Evolutionary conservation across 2,797 vertebrate genomes (phyloP).

Genomic region (Orestias chungarensis): DNA sequence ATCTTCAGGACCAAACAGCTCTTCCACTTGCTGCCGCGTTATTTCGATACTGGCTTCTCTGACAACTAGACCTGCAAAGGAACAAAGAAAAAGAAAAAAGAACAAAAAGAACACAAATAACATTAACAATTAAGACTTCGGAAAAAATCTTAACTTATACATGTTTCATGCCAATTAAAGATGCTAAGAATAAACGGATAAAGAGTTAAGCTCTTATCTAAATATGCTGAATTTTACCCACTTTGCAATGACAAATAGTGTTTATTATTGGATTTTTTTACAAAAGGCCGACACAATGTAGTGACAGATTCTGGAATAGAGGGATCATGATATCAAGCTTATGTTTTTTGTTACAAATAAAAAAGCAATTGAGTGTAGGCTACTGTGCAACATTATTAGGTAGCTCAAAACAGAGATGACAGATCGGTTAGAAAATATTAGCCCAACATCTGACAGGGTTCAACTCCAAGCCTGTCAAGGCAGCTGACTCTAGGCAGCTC

Average conservation of each 20-base stretch:
- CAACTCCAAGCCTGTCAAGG: too few species aligned
- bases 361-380: too few species aligned
- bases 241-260: neutral
- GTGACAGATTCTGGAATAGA: neutral
- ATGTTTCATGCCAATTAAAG: slow-evolving; percentile 1
- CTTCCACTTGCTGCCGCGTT: slow-evolving; percentile 87
- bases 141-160: too few species aligned
- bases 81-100: slow-evolving; percentile 4
- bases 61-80: slow-evolving; percentile 84
- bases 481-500: too few species aligned
- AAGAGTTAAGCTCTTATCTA: too few species aligned
- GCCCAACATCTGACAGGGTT: too few species aligned
- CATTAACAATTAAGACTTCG: neutral
- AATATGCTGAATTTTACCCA: neutral
- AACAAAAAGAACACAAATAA: neutral
- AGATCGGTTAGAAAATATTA: too few species aligned
- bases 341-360: too few species aligned
- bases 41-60: slow-evolving; percentile 90
- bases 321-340: too few species aligned
- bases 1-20: slow-evolving; percentile 93
- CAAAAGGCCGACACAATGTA: neutral
- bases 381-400: too few species aligned
- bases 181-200: too few species aligned
- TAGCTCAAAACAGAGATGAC: too few species aligned
- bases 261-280: neutral